Percentiles rank a stretch among this genome's conserved stretches.
These are phyloP conservation scores for Colostygia pectinataria DNA, from an alignment of 2,888 invertebrate genomes.

Conservation along the genomic window DNA sequence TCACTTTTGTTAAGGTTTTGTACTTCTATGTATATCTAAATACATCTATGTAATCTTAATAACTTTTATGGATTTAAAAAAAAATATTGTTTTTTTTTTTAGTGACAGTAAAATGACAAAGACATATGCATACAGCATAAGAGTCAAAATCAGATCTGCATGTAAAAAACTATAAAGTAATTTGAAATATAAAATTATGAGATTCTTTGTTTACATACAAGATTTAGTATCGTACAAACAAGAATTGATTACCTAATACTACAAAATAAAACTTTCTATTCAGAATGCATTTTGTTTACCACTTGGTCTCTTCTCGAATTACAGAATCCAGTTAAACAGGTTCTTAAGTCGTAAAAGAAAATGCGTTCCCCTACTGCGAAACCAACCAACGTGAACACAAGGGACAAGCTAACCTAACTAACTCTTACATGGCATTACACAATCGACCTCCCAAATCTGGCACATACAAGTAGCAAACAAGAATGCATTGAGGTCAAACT, in stretches of 20 bases:
- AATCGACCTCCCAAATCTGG: constrained; percentile 45
- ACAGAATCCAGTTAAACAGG: too few relatives aligned
- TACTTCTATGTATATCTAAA: too few relatives aligned
- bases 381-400: constrained; percentile 13
- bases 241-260: background rate
- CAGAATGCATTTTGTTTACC: constrained; percentile 2
- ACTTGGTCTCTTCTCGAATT: too few relatives aligned
- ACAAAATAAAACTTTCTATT: constrained; percentile 14
- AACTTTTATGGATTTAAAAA: too few relatives aligned
- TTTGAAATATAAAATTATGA: constrained; percentile 1
- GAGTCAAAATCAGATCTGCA: too few relatives aligned
- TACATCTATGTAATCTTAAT: too few relatives aligned
- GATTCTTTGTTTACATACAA: constrained; percentile 5
- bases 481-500: constrained; percentile 60
- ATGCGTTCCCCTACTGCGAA: constrained; percentile 1
- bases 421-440: constrained; percentile 33
- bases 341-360: background rate
- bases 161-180: too few relatives aligned
- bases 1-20: background rate
- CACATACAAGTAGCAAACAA: constrained; percentile 46
- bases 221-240: constrained; percentile 1
- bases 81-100: too few relatives aligned
- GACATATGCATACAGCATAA: too few relatives aligned
- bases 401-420: constrained; percentile 16
- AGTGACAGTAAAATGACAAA: too few relatives aligned